These are phyloP conservation scores for Brachyalestes nurse DNA, from an alignment of 2,797 vertebrate genomes.

Conservation along the genomic window DNA sequence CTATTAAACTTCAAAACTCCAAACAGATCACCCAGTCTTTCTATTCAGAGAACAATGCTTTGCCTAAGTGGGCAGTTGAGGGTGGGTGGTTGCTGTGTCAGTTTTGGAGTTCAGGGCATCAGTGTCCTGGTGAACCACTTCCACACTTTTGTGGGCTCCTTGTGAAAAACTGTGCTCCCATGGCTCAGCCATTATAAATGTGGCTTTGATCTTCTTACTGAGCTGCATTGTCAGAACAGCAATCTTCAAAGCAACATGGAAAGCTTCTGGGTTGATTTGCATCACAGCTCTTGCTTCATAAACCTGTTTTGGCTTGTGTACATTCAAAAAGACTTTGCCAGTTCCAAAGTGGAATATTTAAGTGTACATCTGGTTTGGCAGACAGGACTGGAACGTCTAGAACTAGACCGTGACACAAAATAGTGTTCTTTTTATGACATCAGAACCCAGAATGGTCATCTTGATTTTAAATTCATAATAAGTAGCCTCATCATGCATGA, in stretches of 20 bases:
- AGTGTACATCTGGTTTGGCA: background rate
- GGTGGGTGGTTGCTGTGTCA: too few species aligned
- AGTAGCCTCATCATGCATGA: background rate
- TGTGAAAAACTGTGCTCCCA: background rate
- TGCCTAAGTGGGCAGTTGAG: background rate
- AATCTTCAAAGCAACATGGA: constrained; percentile 40
- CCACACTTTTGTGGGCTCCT: constrained; percentile 12
- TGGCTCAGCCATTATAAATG: background rate
- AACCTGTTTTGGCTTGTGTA: constrained; percentile 31
- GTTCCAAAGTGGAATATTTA: background rate
- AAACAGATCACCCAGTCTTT: background rate
- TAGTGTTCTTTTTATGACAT: background rate
- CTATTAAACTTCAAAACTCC: too few species aligned
- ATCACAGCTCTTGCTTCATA: constrained; percentile 45
- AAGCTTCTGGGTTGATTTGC: constrained; percentile 60
- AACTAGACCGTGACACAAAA: background rate
- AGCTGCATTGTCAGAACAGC: constrained; percentile 25
- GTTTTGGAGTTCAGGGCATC: too few species aligned
- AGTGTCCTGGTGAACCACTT: background rate
- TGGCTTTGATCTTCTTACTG: background rate
- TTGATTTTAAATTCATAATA: background rate
- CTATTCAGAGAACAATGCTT: background rate
- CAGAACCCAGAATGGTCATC: background rate
- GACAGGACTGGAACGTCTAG: background rate
- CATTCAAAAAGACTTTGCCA: constrained; percentile 3